Evolutionary conservation across 64 coral and sea anemone genomes (phyloP).

Genomic region (Hydrozoanthus tunicans): DNA sequence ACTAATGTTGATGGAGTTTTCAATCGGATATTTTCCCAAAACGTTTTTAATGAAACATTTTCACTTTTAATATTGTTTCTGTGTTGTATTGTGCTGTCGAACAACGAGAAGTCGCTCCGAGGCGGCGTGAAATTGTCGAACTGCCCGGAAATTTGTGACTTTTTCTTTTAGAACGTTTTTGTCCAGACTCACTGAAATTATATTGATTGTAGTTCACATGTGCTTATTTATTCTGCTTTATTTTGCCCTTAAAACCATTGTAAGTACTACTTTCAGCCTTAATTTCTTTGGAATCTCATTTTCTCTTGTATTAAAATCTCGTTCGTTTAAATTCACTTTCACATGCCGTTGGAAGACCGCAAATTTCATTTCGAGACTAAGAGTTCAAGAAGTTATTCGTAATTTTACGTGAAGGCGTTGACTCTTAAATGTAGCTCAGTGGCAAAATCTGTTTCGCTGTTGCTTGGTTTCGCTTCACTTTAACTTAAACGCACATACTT

Average conservation of each 20-base stretch:
- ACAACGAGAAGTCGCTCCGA: slow-evolving; percentile 3
- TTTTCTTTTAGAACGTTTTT: too few relatives aligned
- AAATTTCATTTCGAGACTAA: neutral
- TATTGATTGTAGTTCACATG: too few relatives aligned
- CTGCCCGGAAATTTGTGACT: slow-evolving; percentile 7
- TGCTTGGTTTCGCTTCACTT: neutral
- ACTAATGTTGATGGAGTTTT: neutral
- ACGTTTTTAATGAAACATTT: neutral
- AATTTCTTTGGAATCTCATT: neutral
- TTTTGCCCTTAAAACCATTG: too few relatives aligned
- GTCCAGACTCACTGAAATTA: too few relatives aligned
- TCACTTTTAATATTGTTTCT: slow-evolving; percentile 28
- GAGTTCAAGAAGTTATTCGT: slow-evolving; percentile 23
- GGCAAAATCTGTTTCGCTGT: neutral
- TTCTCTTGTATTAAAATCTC: slow-evolving; percentile 11
- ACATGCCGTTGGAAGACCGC: slow-evolving; percentile 2
- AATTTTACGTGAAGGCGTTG: slow-evolving; percentile 16
- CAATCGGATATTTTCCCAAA: neutral
- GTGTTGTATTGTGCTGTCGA: neutral
- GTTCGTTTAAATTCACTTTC: neutral
- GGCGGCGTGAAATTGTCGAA: neutral
- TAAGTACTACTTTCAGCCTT: too few relatives aligned
- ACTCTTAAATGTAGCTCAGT: neutral
- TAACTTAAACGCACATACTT: neutral
- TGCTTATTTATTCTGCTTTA: too few relatives aligned